phyloP scores from a whole-genome alignment of 2,797 vertebrate species.

The Falco novaeseelandiae region DNA sequence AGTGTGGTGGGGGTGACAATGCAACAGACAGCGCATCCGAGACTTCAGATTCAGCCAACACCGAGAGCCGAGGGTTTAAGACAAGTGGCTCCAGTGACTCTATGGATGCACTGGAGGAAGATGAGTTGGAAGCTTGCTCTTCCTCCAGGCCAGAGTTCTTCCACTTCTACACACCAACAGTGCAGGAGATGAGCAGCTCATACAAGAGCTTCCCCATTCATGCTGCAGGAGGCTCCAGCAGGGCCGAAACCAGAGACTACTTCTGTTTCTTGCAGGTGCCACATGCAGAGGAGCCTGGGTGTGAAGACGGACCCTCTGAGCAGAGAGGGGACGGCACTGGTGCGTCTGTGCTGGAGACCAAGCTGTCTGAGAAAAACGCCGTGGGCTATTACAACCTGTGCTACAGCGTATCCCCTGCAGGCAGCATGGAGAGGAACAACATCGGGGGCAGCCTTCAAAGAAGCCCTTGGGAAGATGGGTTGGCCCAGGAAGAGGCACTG shows the following conservation, averaged over 20 bases:
- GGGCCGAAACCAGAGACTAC: slow-evolving; percentile 52
- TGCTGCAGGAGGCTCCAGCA: background rate
- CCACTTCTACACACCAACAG: slow-evolving; percentile 72
- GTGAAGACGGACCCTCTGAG: slow-evolving; percentile 38
- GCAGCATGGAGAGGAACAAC: slow-evolving; percentile 62
- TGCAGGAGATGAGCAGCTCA: slow-evolving; percentile 48
- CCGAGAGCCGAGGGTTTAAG: slow-evolving; percentile 75
- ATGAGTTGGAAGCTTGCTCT: slow-evolving; percentile 85
- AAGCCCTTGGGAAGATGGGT: slow-evolving; percentile 4
- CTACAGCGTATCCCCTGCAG: slow-evolving; percentile 84
- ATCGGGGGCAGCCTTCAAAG: slow-evolving; percentile 47
- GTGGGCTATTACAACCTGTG: slow-evolving; percentile 87
- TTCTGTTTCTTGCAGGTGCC: slow-evolving; percentile 83
- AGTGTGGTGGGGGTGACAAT: background rate
- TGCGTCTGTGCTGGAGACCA: slow-evolving; percentile 41
- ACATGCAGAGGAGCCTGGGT: slow-evolving; percentile 51
- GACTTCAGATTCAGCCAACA: slow-evolving; percentile 87
- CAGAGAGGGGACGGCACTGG: slow-evolving; percentile 49
- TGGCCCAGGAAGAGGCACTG: background rate
- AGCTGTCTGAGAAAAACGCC: slow-evolving; percentile 79
- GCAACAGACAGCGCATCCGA: slow-evolving; percentile 81
- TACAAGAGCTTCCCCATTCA: background rate
- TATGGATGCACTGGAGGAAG: slow-evolving; percentile 90
- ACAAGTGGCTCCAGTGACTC: slow-evolving; percentile 92
- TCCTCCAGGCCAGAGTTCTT: slow-evolving; percentile 75